Conservation (phyloP, 2,113 vertebrate genomes). For the Ginglymostoma cirratum region DNA sequence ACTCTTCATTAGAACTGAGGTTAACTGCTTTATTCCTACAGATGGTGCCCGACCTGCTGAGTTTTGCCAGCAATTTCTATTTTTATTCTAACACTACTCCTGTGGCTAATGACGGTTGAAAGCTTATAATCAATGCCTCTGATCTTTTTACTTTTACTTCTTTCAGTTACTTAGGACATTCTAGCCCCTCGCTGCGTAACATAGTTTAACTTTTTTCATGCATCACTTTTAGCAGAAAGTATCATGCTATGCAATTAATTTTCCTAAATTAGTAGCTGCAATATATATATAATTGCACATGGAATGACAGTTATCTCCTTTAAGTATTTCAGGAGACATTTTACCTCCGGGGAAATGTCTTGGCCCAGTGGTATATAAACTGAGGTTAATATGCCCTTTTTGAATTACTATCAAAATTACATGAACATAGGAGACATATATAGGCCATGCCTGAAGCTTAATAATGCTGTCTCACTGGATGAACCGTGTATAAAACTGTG, state of each 20-base stretch:
- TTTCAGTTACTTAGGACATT: background rate
- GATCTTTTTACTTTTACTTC: background rate
- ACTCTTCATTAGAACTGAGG: too few species aligned
- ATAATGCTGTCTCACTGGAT: background rate
- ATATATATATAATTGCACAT: background rate
- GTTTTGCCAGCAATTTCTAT: too few species aligned
- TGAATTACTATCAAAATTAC: background rate
- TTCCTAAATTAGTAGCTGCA: background rate
- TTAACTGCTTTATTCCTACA: too few species aligned
- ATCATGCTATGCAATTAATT: conserved; percentile 6
- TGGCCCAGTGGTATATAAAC: background rate
- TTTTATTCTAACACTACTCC: too few species aligned
- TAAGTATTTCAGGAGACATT: background rate
- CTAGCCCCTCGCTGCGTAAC: background rate
- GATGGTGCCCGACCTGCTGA: too few species aligned
- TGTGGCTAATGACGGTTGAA: background rate
- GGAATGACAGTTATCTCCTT: background rate
- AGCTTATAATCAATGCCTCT: background rate
- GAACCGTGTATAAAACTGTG: background rate
- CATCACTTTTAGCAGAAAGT: background rate
- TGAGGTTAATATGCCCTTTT: background rate
- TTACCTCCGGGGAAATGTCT: background rate
- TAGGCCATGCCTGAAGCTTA: background rate
- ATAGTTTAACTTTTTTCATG: background rate
- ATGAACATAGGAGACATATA: background rate